These are phyloP conservation scores for Phainopepla nitens DNA, from an alignment of 2,113 vertebrate species.

Conservation along the genomic window DNA sequence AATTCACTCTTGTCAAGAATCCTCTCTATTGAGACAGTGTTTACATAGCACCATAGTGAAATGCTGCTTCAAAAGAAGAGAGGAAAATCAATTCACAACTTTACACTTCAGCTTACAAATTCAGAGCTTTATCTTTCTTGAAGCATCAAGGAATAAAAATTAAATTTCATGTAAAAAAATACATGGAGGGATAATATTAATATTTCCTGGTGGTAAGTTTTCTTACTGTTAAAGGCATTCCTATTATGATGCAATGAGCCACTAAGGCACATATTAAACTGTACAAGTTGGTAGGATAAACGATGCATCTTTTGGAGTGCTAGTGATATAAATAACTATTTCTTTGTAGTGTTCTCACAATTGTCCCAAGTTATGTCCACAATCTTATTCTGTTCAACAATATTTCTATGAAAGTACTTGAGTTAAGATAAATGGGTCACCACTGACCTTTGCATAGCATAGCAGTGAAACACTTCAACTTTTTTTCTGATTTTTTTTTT, in stretches of 20 bases:
- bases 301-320: background rate
- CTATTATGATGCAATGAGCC: background rate
- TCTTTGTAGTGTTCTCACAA: background rate
- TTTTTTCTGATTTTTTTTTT: background rate
- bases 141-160: background rate
- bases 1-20: background rate
- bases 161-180: background rate
- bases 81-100: background rate
- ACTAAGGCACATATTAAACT: background rate
- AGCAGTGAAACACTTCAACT: background rate
- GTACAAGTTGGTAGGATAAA: background rate
- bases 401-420: background rate
- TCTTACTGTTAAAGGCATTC: background rate
- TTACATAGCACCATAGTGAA: background rate
- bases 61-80: background rate
- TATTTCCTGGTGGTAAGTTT: background rate
- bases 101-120: background rate
- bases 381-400: rapidly evolving
- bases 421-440: background rate
- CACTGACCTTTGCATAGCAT: background rate
- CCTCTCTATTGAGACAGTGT: background rate
- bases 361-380: background rate
- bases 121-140: background rate
- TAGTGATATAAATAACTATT: background rate
- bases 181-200: background rate